Base-by-base conservation (phyloP, 2,797 vertebrate genomes). In the Myotis myotis region DNA sequence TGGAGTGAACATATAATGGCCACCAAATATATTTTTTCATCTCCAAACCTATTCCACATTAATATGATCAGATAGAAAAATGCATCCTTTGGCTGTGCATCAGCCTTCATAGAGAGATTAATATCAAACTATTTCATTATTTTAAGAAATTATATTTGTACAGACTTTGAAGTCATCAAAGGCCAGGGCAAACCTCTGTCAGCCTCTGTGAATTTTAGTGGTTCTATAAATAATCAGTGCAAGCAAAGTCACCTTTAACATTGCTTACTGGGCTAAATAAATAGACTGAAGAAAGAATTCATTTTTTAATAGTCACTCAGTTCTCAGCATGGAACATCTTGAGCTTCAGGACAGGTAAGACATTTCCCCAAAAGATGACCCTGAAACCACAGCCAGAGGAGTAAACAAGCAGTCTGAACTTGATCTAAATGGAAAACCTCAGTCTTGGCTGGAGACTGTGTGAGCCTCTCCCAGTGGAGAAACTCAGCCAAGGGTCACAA, bases 101-200 rank as follows among this genome's bases (percentile, higher is more conserved):
- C 30, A 44, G 28, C 5, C 2, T 80, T 23, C 75, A 23, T 12
- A 36, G 10, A 62, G 13, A 53, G 5, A 62, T 87, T 86, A 57
- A 49, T 44, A 70, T 57, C 30, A 95, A 95, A 16, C 75, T 78
- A 89, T 51, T 71, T 71, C 22, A 57, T 89, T 96, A 47, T n/a
- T 76, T 95, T 93, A 76, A 93, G 44, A 87, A 79, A 83, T 51
- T 68, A 3, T 28, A 62, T 88, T 70, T 80, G 28, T 91, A 28
- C 28, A 28, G 3, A 44, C 5, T 90, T 51, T 62, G 72, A 93
- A 36, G 28, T 92, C 55, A 28, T 36, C 19, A 17, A 79, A 22
- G 0, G 62, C 28, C 23, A 75, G 5, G n/a, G 41, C 30, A 82
- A 88, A 51, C 55, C 41, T 79, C 60, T 81, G 23, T 71, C 41